Evolutionary conservation across 2,113 vertebrate genomes (phyloP).

Genomic region (Setophaga petechia): DNA sequence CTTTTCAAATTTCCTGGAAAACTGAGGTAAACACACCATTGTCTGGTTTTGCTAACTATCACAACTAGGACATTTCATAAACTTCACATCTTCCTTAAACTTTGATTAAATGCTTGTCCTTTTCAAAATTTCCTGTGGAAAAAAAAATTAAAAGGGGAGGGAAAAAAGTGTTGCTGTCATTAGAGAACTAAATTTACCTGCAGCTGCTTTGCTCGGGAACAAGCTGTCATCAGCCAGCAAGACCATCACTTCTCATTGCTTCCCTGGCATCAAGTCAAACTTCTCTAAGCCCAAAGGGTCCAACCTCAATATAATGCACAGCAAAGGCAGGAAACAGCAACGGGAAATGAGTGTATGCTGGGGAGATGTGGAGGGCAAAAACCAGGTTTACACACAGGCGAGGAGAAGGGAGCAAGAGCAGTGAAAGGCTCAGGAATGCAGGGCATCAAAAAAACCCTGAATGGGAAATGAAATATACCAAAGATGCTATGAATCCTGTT

Average conservation of each 20-base stretch:
- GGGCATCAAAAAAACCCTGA: not conserved
- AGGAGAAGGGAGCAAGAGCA: not conserved
- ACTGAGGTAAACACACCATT: not conserved
- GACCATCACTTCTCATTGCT: not conserved
- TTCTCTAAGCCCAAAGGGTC: not conserved
- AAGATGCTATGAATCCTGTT: not conserved
- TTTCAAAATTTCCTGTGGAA: not conserved
- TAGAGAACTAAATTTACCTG: conserved; percentile 12
- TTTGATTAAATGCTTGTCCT: not conserved
- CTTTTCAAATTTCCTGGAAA: not conserved
- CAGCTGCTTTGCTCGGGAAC: not conserved
- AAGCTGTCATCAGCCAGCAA: conserved; percentile 10
- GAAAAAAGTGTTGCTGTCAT: not conserved
- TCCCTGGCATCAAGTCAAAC: conserved; percentile 37
- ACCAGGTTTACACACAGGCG: not conserved
- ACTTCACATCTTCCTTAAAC: not conserved
- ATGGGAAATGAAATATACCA: not conserved
- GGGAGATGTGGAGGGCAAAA: not conserved
- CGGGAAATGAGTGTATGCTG: not conserved
- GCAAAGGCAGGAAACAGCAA: conserved; percentile 20
- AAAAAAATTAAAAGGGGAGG: accelerated
- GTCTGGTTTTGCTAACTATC: not conserved
- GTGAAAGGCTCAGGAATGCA: not conserved
- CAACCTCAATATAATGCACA: not conserved
- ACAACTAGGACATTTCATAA: not conserved